Conservation (phyloP, 2,888 invertebrate genomes). For the Caenorhabditis panamensis region DNA sequence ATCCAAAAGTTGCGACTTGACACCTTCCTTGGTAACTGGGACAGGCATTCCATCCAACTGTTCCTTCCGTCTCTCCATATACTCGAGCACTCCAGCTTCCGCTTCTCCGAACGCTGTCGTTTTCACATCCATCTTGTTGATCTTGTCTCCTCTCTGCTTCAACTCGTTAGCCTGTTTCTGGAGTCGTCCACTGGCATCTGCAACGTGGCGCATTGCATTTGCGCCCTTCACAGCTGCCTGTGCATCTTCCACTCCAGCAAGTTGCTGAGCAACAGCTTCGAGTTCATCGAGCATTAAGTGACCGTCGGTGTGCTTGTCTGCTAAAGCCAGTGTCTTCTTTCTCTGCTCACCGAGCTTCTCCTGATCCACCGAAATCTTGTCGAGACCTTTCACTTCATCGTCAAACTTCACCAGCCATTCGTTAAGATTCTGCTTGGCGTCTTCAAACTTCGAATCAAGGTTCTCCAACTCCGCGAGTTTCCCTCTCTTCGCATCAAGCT, state of each 20-base stretch:
- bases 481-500: conserved; percentile 54
- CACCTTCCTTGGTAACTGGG: conserved; percentile 56
- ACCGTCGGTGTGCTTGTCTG: conserved; percentile 49
- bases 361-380: conserved; percentile 58
- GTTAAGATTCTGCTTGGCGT: conserved; percentile 34
- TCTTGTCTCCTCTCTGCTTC: conserved; percentile 55
- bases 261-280: conserved; percentile 38
- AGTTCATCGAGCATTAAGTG: conserved; percentile 55
- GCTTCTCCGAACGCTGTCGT: conserved; percentile 68
- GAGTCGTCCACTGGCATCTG: conserved; percentile 40
- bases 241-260: conserved; percentile 30
- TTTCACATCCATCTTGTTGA: conserved; percentile 67
- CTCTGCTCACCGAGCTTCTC: conserved; percentile 59
- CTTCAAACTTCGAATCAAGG: conserved; percentile 57
- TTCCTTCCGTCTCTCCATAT: conserved; percentile 67
- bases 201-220: conserved; percentile 46
- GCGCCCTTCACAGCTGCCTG: conserved; percentile 28
- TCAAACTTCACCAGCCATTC: conserved; percentile 55
- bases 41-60: conserved; percentile 32
- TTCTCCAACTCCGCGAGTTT: conserved; percentile 49
- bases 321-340: conserved; percentile 41
- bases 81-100: conserved; percentile 67
- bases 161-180: conserved; percentile 57
- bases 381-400: conserved; percentile 58
- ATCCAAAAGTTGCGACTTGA: conserved; percentile 47